A percentile compares a stretch with the other conserved stretches of the same genome.
phyloP scores from a whole-genome alignment of 2,888 invertebrate species.

The Myopa testacea region DNA sequence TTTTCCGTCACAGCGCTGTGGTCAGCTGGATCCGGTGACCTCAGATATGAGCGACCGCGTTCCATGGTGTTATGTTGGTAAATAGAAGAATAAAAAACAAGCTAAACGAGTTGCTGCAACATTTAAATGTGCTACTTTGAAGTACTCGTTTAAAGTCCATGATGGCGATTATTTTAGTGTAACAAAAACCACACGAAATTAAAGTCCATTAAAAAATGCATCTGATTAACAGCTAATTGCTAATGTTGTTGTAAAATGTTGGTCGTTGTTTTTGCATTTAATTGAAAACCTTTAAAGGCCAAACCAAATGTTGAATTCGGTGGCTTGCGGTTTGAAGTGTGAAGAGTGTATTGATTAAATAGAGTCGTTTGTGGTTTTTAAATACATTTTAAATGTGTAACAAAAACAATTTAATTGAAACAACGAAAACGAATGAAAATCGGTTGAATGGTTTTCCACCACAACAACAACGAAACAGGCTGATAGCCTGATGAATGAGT shows the following conservation, averaged over 20 bases:
- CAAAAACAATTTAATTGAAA: neutral
- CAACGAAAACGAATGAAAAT: too few species aligned
- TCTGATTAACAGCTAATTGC: neutral
- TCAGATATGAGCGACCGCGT: neutral
- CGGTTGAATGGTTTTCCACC: too few species aligned
- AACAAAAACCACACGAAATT: too few species aligned
- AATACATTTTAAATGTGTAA: too few species aligned
- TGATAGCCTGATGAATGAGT: too few species aligned
- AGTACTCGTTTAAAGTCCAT: too few species aligned
- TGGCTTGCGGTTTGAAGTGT: neutral
- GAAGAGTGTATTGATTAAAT: neutral
- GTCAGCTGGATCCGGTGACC: neutral
- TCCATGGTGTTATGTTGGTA: neutral
- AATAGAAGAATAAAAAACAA: too few species aligned
- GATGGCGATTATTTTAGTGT: too few species aligned
- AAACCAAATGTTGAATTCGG: neutral
- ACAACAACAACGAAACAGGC: too few species aligned
- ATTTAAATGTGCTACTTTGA: too few species aligned
- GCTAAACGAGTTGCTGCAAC: too few species aligned
- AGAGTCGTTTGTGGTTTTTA: neutral
- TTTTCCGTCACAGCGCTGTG: neutral
- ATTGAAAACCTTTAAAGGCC: neutral
- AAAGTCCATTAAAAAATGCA: neutral
- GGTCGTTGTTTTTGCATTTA: neutral
- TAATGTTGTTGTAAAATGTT: neutral